Evolutionary conservation across 2,888 invertebrate genomes (phyloP).

Genomic region (Drosophila incognita): DNA sequence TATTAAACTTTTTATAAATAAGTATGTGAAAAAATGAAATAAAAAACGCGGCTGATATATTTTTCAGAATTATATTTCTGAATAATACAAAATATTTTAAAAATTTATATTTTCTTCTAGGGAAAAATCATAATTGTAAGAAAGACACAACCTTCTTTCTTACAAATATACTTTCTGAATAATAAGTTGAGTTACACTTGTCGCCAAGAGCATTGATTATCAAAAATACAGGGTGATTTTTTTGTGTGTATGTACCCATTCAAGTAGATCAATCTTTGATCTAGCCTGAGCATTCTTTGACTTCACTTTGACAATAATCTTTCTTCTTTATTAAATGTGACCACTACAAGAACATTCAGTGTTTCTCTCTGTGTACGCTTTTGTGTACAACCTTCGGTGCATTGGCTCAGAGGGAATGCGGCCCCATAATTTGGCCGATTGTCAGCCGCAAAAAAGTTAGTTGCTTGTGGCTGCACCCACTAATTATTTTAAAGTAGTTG

Average conservation of each 20-base stretch:
- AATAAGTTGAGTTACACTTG: too few relatives aligned
- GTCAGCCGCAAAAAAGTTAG: constrained; percentile 57
- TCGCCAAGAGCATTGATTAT: too few relatives aligned
- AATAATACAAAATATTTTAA: background rate
- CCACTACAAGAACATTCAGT: background rate
- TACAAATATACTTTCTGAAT: too few relatives aligned
- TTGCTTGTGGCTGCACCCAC: constrained; percentile 72
- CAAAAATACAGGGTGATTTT: too few relatives aligned
- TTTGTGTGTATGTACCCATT: too few relatives aligned
- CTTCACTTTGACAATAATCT: too few relatives aligned
- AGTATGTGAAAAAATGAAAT: background rate
- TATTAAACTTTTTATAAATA: background rate
- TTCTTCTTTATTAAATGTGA: background rate
- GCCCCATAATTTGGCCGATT: constrained; percentile 72
- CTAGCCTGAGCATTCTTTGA: background rate
- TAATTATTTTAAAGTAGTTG: constrained; percentile 79
- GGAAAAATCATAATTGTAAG: too few relatives aligned
- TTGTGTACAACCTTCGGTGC: constrained; percentile 7
- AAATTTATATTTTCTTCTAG: too few relatives aligned
- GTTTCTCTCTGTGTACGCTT: background rate
- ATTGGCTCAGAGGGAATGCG: constrained; percentile 46
- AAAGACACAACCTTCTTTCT: too few relatives aligned
- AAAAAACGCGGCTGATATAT: background rate
- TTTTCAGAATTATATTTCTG: background rate
- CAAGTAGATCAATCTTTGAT: background rate